Percentiles rank a stretch among this genome's conserved stretches.
These are phyloP conservation scores for Asteroscopus sphinx DNA, from an alignment of 2,888 invertebrate species.

Conservation along the genomic window DNA sequence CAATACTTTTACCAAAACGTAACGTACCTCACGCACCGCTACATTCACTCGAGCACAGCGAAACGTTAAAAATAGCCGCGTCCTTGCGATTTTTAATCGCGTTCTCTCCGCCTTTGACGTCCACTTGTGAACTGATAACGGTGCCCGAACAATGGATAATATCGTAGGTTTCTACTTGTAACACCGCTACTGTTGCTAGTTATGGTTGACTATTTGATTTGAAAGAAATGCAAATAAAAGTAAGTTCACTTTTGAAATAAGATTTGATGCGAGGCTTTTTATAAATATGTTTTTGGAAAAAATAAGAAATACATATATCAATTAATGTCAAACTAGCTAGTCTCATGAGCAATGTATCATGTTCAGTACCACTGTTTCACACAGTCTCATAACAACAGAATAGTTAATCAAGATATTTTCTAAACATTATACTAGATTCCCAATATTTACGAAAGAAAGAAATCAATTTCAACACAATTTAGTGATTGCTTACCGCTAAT, in stretches of 20 bases:
- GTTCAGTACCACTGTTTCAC: background rate
- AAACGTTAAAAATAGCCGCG: conserved; percentile 58
- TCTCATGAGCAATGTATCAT: background rate
- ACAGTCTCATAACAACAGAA: background rate
- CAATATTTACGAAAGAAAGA: conserved; percentile 9
- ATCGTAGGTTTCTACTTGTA: conserved; percentile 24
- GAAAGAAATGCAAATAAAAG: background rate
- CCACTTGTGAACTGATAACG: conserved; percentile 43
- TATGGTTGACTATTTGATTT: conserved; percentile 13
- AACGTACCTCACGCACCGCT: conserved; percentile 35
- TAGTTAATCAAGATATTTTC: conserved; percentile 11
- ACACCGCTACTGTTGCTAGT: conserved; percentile 1
- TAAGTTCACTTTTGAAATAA: conserved; percentile 1
- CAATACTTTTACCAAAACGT: conserved; percentile 7
- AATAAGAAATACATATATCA: background rate
- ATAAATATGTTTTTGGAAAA: background rate
- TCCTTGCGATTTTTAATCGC: conserved; percentile 58
- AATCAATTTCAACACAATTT: background rate
- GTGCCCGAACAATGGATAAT: conserved; percentile 40
- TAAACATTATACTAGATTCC: conserved; percentile 18
- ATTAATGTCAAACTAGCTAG: background rate
- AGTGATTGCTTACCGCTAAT: no score
- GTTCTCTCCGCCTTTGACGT: conserved; percentile 46
- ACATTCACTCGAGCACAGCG: conserved; percentile 55
- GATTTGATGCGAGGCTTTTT: background rate